A percentile compares a stretch with the other conserved stretches of the same genome.
Evolutionary conservation across 2,113 vertebrate species (phyloP).

Genomic region (Callionymus lyra): DNA sequence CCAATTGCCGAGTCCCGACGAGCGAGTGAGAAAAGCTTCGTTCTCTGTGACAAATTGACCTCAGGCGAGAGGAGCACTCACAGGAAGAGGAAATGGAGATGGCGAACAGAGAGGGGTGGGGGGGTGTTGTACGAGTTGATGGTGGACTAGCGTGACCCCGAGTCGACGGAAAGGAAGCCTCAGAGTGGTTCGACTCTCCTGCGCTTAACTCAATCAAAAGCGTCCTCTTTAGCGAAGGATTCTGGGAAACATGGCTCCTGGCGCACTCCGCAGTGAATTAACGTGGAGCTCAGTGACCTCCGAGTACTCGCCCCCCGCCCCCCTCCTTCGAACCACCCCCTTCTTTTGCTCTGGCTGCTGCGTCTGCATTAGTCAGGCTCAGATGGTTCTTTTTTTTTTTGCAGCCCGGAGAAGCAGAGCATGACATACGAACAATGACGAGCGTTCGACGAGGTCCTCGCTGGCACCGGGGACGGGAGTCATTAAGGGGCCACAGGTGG

Average conservation of each 20-base stretch:
- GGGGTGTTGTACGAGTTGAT: slow-evolving; percentile 1
- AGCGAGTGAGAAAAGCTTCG: slow-evolving; percentile 63
- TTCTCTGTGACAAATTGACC: slow-evolving; percentile 61
- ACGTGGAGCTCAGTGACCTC: slow-evolving; percentile 53
- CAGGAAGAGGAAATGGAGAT: slow-evolving; percentile 43
- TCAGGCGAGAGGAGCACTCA: slow-evolving; percentile 45
- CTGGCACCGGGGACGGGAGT: slow-evolving; percentile 38
- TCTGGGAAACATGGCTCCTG: slow-evolving; percentile 19
- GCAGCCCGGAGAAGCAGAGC: slow-evolving; percentile 67
- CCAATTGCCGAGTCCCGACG: slow-evolving; percentile 52
- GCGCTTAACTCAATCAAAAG: slow-evolving; percentile 12
- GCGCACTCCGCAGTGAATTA: slow-evolving; percentile 41
- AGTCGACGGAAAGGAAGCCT: no score
- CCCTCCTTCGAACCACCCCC: slow-evolving; percentile 55
- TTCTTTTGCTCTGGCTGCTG: slow-evolving; percentile 52
- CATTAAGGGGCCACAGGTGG: slow-evolving; percentile 53
- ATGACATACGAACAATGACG: slow-evolving; percentile 69
- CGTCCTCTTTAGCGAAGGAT: slow-evolving; percentile 3
- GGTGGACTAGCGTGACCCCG: neutral
- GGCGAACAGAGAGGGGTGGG: slow-evolving; percentile 19
- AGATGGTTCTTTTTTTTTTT: slow-evolving; percentile 35
- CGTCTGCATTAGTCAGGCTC: slow-evolving; percentile 60
- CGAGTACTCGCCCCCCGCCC: slow-evolving; percentile 29
- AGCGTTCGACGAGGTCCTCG: slow-evolving; percentile 49
- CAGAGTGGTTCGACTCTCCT: neutral